Base-by-base conservation (phyloP, 2,888 invertebrate species). In the Lobophora halterata region DNA sequence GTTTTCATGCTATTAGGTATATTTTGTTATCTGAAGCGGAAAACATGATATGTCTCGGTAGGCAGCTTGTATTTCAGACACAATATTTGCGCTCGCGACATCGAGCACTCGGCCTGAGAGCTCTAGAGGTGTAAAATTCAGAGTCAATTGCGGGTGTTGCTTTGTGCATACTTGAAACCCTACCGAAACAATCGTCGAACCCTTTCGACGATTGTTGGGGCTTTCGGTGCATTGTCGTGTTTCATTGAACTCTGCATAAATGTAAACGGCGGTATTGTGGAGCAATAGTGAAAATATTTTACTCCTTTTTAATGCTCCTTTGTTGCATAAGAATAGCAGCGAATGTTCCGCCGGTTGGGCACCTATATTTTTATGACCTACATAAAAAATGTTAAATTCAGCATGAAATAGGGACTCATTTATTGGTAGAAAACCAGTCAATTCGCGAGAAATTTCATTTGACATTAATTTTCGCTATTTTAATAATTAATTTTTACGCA, bases 131-230 rank as follows among this genome's bases (percentile, higher is more conserved):
- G 66, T 61, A 58, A 64, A 58, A 61, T 69, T 46, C 61, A 52
- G 57, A 61, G 61, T 68, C 70, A 64, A 72, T 74, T 73, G 73
- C 62, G 64, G 69, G 63, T 54, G 58, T 62, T 63, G 68, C 69
- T 65, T 71, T 68, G 66, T 65, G 64, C 51, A 60, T 62, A 64
- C 73, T 72, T 61, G 58, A 58, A 59, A 63, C 61, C 60, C 60
- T 59, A 59, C 61, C 54, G 50, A n/a, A n/a, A n/a, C n/a, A n/a
- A n/a, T n/a, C n/a, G n/a, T n/a, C n/a, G n/a, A 57, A 58, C 65
- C 65, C 49, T 43, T 27, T 40, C 33, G 21, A 35, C 41, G 29
- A 49, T 52, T 51, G 55, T 58, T 50, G 52, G 43, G 45, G 41
- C 45, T 36, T 38, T 38, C 35, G 39, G 35, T 43, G 45, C 46